Conservation (phyloP, 2,113 vertebrate genomes). For the Actenoides lindsayi region DNA sequence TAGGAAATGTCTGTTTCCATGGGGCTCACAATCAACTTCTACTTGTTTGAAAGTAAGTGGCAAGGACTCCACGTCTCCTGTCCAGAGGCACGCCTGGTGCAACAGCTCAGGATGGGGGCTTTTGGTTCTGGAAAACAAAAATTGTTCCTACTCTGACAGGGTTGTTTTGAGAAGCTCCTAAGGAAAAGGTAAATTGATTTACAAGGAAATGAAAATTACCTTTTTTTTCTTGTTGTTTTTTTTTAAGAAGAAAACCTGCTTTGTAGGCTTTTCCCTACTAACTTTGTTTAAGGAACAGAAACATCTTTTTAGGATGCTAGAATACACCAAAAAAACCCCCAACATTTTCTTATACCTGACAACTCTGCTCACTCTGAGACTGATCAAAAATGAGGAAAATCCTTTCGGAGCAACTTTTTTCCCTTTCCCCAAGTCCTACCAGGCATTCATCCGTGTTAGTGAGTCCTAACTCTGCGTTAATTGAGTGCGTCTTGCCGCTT, state of each 20-base stretch:
- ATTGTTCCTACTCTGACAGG: not conserved
- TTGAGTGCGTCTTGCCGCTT: not conserved
- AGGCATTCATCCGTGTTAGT: rapidly evolving
- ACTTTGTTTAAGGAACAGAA: not conserved
- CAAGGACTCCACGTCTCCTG: not conserved
- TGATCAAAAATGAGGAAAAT: not conserved
- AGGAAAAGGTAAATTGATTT: not conserved
- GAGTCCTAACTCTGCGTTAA: not conserved
- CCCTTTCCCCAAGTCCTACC: not conserved
- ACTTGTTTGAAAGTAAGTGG: not conserved
- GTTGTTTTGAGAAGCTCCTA: not conserved
- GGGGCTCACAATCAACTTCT: not conserved
- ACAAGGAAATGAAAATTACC: not conserved
- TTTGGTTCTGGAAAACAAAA: not conserved
- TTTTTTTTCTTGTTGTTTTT: not conserved
- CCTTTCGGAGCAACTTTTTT: not conserved
- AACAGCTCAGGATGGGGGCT: not conserved
- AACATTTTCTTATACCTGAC: not conserved
- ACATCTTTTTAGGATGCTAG: not conserved
- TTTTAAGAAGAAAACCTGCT: not conserved
- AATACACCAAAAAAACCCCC: not conserved
- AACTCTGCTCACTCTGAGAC: not conserved
- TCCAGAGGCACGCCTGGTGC: not conserved
- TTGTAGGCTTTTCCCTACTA: not conserved
- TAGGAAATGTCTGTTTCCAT: not conserved